phyloP scores from a whole-genome alignment of 2,113 vertebrate species.

The Miniopterus natalensis region DNA sequence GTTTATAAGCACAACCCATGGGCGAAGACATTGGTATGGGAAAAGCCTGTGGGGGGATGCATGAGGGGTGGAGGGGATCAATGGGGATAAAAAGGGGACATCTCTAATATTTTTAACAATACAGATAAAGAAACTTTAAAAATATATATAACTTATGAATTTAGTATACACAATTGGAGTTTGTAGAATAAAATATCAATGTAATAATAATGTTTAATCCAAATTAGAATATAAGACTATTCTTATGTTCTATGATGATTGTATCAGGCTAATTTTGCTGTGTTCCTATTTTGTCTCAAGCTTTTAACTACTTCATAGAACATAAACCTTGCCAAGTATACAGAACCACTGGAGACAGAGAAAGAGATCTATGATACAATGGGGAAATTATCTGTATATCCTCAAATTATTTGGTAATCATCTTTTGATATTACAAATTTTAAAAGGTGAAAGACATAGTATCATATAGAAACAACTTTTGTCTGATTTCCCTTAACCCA shows the following conservation, averaged over 20 bases:
- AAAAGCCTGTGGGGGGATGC: too few species aligned
- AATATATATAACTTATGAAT: not conserved
- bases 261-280: not conserved
- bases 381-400: not conserved
- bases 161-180: not conserved
- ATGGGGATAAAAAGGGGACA: too few species aligned
- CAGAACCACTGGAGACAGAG: not conserved
- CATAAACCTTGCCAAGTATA: not conserved
- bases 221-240: not conserved
- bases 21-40: too few species aligned
- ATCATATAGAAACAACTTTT: not conserved
- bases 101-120: too few species aligned
- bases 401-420: not conserved
- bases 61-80: too few species aligned
- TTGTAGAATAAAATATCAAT: conserved; percentile 31
- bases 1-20: too few species aligned
- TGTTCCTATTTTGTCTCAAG: not conserved
- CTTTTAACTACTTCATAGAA: not conserved
- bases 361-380: not conserved
- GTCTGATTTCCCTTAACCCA: not conserved
- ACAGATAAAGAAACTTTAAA: too few species aligned
- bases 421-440: not conserved
- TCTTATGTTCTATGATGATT: not conserved
- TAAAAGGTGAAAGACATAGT: not conserved
- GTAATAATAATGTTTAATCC: not conserved